phyloP scores from a whole-genome alignment of 2,797 vertebrate genomes.

The Ctenochaetus hawaiiensis region DNA sequence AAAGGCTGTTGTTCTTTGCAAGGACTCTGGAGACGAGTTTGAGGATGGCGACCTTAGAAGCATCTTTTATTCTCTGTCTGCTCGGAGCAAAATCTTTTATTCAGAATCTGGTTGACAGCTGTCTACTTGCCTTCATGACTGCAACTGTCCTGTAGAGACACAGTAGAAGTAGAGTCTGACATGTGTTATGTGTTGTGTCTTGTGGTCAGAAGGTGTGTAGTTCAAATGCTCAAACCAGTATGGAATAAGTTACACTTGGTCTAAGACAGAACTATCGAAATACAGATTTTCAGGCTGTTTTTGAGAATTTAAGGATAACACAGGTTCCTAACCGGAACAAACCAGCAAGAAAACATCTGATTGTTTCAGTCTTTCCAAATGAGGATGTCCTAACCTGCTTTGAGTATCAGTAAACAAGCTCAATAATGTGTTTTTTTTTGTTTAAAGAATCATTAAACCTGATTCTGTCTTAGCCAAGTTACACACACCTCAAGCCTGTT shows the following conservation, averaged over 20 bases:
- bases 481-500: no score
- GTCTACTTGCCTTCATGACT: conserved; percentile 60
- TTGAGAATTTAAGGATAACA: no score
- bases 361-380: no score
- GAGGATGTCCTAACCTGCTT: no score
- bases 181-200: conserved; percentile 11
- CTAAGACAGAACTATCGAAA: background rate
- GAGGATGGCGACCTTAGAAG: conserved; percentile 65
- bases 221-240: conserved; percentile 7
- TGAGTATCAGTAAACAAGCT: no score
- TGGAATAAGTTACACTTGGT: background rate
- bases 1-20: conserved; percentile 26
- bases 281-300: no score
- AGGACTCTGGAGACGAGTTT: conserved; percentile 44
- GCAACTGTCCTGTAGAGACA: conserved; percentile 41
- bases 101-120: conserved; percentile 73
- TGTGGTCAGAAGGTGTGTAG: conserved; percentile 25
- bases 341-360: no score
- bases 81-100: conserved; percentile 75
- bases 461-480: no score
- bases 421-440: no score
- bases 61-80: conserved; percentile 55
- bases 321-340: no score
- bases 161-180: conserved; percentile 26
- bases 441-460: no score